Evolutionary conservation across 1,140 invertebrate species (phyloP), one percentile per base, ranked within the genome.

Genomic region (Eulimnadia texana): DNA sequence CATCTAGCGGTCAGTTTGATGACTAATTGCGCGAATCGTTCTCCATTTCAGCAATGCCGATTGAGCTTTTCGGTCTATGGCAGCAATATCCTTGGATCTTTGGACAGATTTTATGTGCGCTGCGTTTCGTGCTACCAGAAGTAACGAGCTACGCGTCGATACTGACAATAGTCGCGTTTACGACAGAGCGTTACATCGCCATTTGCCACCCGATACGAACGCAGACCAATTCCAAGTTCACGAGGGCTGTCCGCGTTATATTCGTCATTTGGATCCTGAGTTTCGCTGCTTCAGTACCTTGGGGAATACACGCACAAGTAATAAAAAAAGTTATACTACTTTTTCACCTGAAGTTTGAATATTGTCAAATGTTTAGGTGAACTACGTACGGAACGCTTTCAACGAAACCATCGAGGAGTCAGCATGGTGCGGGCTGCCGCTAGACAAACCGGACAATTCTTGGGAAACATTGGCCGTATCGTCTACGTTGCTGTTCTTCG

Each of bases 71-170:
- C 69, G 81, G 80, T 50, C 86, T 93, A 47, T 94, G 90, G 88
- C 85, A 82, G 56, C 84, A 84, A 56, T 88, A 88, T 74, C 90
- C 90, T 0, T 94, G 93, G 73, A 75, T 85, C 10, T 93, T 95
- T 67, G 90, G 90, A 0, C 83, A 88, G 63, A 76, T 76, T 1
- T 91, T 94, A 72, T 96, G 91, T 72, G 77, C 92, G 6, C 73
- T 92, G 24, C 82, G 89, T 61, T 87, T 88, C 0, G 77, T 93
- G 49, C 79, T 89, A 0, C 84, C 88, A 0, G 93, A 96, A 71
- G 91, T 87, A 3, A 93, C 90, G 0, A 88, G 90, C 1, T 93
- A 95, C 72, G 92, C 93, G 0, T 94, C 93, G 0, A 87, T 97
- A 0, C 76, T 97, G 51, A 93, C 88, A 6, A 93, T 94, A 53